Evolutionary conservation across 1,140 invertebrate genomes (phyloP).

Genomic region (Neelides sp.): DNA sequence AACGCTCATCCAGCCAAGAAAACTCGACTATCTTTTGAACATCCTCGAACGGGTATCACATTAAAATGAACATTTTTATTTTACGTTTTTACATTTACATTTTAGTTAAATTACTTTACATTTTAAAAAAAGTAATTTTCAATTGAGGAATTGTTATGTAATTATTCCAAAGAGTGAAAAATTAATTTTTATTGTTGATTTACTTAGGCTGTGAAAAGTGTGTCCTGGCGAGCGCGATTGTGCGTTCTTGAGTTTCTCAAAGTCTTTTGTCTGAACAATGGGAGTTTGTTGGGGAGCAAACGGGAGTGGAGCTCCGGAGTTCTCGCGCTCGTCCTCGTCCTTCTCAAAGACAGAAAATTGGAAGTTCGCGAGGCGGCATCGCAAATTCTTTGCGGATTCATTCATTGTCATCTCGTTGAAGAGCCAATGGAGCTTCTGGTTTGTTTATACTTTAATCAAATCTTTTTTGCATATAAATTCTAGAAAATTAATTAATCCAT

Average conservation of each 20-base stretch:
- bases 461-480: conserved; percentile 2
- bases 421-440: conserved; percentile 45
- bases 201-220: conserved; percentile 10
- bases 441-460: conserved; percentile 19
- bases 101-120: conserved; percentile 37
- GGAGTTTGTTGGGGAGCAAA: conserved; percentile 37
- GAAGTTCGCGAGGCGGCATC: conserved; percentile 70
- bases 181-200: conserved; percentile 23
- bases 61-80: conserved; percentile 6
- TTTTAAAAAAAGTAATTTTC: too few species aligned
- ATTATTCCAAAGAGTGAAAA: too few species aligned
- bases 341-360: conserved; percentile 54
- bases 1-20: conserved; percentile 40
- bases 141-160: too few species aligned
- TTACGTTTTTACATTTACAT: not conserved
- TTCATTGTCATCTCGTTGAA: conserved; percentile 51
- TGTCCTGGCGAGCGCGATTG: conserved; percentile 28
- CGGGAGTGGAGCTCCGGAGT: conserved; percentile 43
- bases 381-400: conserved; percentile 65
- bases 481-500: not conserved
- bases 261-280: conserved; percentile 40
- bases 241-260: conserved; percentile 33
- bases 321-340: conserved; percentile 45
- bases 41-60: conserved; percentile 36
- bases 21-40: conserved; percentile 43